Base-by-base conservation (phyloP, 2,888 invertebrate genomes). In the Calameuta idolon region DNA sequence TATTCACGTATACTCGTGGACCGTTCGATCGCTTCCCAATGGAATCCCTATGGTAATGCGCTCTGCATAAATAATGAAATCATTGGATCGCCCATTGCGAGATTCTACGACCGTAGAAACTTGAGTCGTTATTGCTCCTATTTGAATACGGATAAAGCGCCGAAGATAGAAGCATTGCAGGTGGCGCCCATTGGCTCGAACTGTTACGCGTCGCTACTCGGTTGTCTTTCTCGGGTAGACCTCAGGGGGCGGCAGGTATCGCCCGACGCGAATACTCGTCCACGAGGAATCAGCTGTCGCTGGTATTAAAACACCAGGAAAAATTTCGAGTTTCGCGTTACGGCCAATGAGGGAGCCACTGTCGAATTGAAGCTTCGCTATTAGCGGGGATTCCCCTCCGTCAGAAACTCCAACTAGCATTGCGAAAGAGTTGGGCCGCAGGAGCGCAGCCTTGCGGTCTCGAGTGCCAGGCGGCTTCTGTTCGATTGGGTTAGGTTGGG, bases 331-430 rank as follows among this genome's bases (percentile, higher is more conserved):
- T 35, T 35, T 55, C 23, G 75, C 77, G 78, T 80, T 75, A 74
- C 81, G 69, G 79, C 81, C 81, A 82, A 84, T 83, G 83, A 33
- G 3, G 33, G 81, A 83, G 82, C 82, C 84, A 83, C 87, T 87
- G 84, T 85, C 78, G 85, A 81, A 76, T 79, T 75, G 76, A 74
- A 75, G 76, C 69, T 81, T 34, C 75, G 79, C 79, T 83, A 83
- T 83, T 83, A 83, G 81, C 80, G 69, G 4, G 69, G 4, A 55
- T 33, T 81, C 79, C 76, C 77, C 31, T 15, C 34, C 40, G 83
- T 3, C 11, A 83, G 79, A 81, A 83, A 81, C 33, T 77, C 80
- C 81, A 84, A 84, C 82, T 84, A 81, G 86, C 82, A 82, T 84
- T 86, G 84, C 84, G 83, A 86, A 86, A 81, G 81, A 82, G 81